Percentiles rank a stretch among this genome's conserved stretches.
Evolutionary conservation across 92 coral and sea anemone species (phyloP).

Genomic region (Palythoa grandis): DNA sequence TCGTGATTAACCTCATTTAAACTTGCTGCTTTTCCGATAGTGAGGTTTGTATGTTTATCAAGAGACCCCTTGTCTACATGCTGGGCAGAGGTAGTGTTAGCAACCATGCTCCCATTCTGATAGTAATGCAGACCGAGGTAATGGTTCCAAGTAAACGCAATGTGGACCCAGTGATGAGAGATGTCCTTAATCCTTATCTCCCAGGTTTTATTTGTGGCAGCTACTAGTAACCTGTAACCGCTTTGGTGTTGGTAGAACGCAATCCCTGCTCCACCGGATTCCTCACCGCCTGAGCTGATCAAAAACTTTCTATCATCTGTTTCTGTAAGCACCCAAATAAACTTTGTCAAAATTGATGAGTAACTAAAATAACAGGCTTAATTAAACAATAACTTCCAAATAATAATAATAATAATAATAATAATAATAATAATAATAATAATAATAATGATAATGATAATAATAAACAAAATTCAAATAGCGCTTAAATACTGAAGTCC

Average conservation of each 20-base stretch:
- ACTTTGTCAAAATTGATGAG: background rate
- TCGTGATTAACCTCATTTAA: background rate
- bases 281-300: conserved; percentile 25
- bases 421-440: too few species aligned
- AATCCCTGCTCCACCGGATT: background rate
- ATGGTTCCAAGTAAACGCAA: conserved; percentile 29
- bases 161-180: conserved; percentile 20
- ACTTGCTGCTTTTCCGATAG: conserved; percentile 26
- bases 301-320: conserved; percentile 1
- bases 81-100: background rate
- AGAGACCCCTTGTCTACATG: background rate
- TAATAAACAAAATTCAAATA: too few species aligned
- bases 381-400: too few species aligned
- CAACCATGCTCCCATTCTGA: conserved; percentile 8
- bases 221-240: conserved; percentile 16
- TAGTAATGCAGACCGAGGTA: conserved; percentile 18
- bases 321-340: conserved; percentile 1
- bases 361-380: background rate
- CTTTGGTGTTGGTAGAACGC: background rate
- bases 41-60: background rate
- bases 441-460: too few species aligned
- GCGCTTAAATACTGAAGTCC: too few species aligned
- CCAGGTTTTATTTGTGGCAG: conserved; percentile 15
- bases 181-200: background rate
- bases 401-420: too few species aligned